Percentiles rank a stretch among this genome's conserved stretches.
These are phyloP conservation scores for Chionomys nivalis DNA, from an alignment of 2,113 vertebrate species.

Conservation along the genomic window DNA sequence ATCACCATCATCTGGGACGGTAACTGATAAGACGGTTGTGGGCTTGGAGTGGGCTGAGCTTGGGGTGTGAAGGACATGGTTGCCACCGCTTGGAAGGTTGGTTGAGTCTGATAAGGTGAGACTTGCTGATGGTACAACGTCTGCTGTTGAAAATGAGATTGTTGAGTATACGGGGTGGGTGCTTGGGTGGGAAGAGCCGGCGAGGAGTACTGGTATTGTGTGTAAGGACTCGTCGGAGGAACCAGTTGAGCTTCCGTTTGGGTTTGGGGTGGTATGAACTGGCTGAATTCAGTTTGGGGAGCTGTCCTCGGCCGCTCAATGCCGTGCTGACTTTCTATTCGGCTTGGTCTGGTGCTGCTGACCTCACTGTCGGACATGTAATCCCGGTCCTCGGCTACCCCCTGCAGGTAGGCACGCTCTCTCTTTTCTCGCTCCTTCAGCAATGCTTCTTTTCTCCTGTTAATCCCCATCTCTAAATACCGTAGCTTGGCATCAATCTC, in stretches of 20 bases:
- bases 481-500: conserved; percentile 98
- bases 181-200: conserved; percentile 93
- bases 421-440: conserved; percentile 98
- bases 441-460: conserved; percentile 97
- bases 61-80: conserved; percentile 94
- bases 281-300: conserved; percentile 96
- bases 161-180: conserved; percentile 94
- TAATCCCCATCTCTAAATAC: conserved; percentile 99
- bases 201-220: conserved; percentile 95
- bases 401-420: conserved; percentile 97
- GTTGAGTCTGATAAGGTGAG: conserved; percentile 95
- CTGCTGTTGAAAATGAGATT: conserved; percentile 93
- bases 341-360: conserved; percentile 93
- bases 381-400: conserved; percentile 98
- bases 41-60: conserved; percentile 90
- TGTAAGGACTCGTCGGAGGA: conserved; percentile 94
- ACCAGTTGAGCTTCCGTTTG: conserved; percentile 95
- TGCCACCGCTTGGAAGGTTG: conserved; percentile 94
- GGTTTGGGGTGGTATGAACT: conserved; percentile 96
- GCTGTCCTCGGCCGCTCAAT: conserved; percentile 96
- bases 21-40: conserved; percentile 92
- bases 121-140: conserved; percentile 95
- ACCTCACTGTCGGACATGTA: conserved; percentile 99
- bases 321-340: conserved; percentile 91
- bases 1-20: conserved; percentile 94